Base-by-base conservation (phyloP, 2,797 vertebrate species). In the Enteromius paludinosus region DNA sequence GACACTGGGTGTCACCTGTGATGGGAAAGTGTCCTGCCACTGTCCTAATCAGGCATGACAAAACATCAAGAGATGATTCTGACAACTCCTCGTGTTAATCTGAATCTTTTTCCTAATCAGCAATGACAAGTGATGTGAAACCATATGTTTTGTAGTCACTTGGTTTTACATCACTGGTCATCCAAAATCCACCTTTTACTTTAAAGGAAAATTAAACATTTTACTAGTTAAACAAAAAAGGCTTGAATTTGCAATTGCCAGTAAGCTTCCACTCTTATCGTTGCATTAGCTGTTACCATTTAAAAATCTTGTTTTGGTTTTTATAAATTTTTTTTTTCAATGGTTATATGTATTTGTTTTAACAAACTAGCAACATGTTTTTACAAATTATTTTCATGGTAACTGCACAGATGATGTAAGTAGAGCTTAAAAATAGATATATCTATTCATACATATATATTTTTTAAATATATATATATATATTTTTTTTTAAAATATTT, bases 1-100 rank as follows among this genome's bases (percentile, higher is more conserved):
- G 54, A 70, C 23, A 64, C 43, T 69, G 5, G 17, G 61, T 61
- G 35, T 64, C 74, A 78, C 65, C 25, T 78, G 30, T 77, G 41
- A 69, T 3, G 10, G 52, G 30, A 43, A 25, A 77, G 18, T 74
- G 72, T 83, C 28, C 23, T 25, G 5, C 14, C 35, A 17, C 35
- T 66, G 23, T 62, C 33, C 14, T 75, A 75, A 66, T 65, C 23
- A 3, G 33, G 10, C 65, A 15, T 4, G 5, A 62, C 41, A 64
- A 23, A 61, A 68, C 0, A 15, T 70, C 49, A 69, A 61, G 25
- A 3, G 14, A 59, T 52, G 18, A 47, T n/a, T 35, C 28, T 25
- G 54, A 4, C 23, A 8, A n/a, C 52, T 28, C 7, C 17, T n/a
- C 1, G 6, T 30, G 28, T n/a, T 65, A 33, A 52, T 72, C 25